phyloP scores from a whole-genome alignment of 2,113 vertebrate genomes.

The Amblyopsis rosae region DNA sequence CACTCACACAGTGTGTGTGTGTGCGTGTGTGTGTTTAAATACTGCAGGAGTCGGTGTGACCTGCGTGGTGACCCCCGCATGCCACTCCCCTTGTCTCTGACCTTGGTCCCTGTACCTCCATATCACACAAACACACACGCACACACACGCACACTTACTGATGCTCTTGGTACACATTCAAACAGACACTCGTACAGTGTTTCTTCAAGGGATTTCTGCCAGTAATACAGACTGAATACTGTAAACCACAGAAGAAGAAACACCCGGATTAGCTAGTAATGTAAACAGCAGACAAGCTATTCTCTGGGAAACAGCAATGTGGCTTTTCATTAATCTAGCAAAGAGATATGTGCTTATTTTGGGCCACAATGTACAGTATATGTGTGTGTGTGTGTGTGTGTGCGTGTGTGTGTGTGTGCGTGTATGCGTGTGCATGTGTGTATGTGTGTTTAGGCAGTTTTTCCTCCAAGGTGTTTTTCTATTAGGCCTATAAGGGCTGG shows the following conservation, averaged over 20 bases:
- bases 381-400: constrained; percentile 4
- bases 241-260: constrained; percentile 2
- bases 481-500: constrained; percentile 46
- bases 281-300: constrained; percentile 26
- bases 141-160: background rate
- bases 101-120: constrained; percentile 70
- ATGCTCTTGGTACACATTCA: background rate
- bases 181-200: background rate
- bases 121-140: constrained; percentile 28
- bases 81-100: constrained; percentile 71
- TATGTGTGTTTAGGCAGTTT: constrained; percentile 19
- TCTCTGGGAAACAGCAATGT: constrained; percentile 28
- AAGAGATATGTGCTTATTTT: constrained; percentile 50
- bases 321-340: constrained; percentile 29
- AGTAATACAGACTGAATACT: background rate
- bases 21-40: constrained; percentile 28
- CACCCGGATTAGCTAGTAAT: constrained; percentile 1
- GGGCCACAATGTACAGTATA: constrained; percentile 6
- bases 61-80: constrained; percentile 65
- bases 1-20: constrained; percentile 1
- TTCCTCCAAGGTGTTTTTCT: constrained; percentile 57
- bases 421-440: constrained; percentile 11
- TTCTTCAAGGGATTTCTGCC: too few species aligned
- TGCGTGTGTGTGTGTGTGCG: background rate
- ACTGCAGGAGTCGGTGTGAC: constrained; percentile 38